These are phyloP conservation scores for Anneissia japonica DNA, from an alignment of 35 echinoderm and acorn worm species.

Conservation along the genomic window DNA sequence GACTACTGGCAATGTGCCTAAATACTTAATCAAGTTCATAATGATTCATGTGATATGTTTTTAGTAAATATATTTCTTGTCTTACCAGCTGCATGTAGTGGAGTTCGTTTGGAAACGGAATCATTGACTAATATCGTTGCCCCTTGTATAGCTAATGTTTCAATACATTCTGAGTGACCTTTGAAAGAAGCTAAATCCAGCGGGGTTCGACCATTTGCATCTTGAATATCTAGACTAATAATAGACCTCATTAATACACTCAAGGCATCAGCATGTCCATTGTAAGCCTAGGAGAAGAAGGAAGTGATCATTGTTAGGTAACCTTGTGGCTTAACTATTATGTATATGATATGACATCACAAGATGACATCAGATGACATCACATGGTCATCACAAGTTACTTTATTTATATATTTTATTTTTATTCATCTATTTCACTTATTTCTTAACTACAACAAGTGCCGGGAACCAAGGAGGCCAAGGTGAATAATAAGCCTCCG, in stretches of 20 bases:
- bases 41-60: no score
- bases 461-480: no score
- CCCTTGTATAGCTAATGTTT: conserved; percentile 79
- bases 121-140: conserved; percentile 87
- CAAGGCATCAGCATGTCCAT: conserved; percentile 83
- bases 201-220: conserved; percentile 90
- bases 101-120: conserved; percentile 88
- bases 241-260: conserved; percentile 86
- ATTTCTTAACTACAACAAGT: no score
- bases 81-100: conserved; percentile 92
- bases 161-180: conserved; percentile 90
- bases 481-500: no score
- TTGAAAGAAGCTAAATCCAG: conserved; percentile 96
- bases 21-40: no score
- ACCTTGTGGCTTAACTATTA: not conserved
- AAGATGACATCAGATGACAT: no score
- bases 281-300: conserved; percentile 69
- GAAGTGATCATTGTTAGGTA: not conserved
- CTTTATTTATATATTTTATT: not conserved
- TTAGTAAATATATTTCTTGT: no score
- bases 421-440: no score
- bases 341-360: not conserved
- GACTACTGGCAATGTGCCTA: no score
- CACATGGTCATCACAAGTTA: not conserved
- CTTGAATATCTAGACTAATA: conserved; percentile 89